phyloP scores from a whole-genome alignment of 2,113 vertebrate species.

The Australoheros scitulus region DNA sequence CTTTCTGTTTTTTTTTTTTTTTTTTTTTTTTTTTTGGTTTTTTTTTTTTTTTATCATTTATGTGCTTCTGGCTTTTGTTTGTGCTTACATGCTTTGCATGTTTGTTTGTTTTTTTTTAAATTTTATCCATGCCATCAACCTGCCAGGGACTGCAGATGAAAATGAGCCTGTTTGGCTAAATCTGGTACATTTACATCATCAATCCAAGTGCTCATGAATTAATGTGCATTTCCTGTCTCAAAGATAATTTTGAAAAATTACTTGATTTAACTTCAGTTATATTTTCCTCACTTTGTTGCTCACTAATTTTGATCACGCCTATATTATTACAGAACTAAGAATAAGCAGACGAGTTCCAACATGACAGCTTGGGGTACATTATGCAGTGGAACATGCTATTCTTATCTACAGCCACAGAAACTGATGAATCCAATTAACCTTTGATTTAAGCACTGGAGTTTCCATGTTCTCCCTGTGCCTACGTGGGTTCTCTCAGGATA shows the following conservation, averaged over 20 bases:
- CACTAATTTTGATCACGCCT: not conserved
- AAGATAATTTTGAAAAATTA: not conserved
- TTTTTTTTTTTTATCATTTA: not conserved
- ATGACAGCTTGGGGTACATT: not conserved
- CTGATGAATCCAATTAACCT: slow-evolving; percentile 10
- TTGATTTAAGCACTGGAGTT: not conserved
- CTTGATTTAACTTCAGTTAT: not conserved
- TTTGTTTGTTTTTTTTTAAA: not conserved
- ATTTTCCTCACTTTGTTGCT: not conserved
- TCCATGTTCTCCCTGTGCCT: not conserved
- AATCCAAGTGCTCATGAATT: too few species aligned
- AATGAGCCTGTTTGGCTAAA: not conserved
- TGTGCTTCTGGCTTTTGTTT: too few species aligned
- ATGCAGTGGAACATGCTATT: not conserved
- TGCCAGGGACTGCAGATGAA: not conserved
- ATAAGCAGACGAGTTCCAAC: not conserved
- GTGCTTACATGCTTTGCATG: not conserved
- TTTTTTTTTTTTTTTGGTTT: too few species aligned
- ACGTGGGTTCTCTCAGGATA: not conserved
- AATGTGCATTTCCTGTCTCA: accelerated
- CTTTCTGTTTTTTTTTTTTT: too few species aligned
- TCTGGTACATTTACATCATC: not conserved
- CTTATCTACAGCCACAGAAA: not conserved
- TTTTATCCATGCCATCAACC: not conserved
- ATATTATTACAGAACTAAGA: not conserved